A percentile compares a stretch with the other conserved stretches of the same genome.
phyloP scores from a whole-genome alignment of 2,797 vertebrate species.

The Notamacropus eugenii region DNA sequence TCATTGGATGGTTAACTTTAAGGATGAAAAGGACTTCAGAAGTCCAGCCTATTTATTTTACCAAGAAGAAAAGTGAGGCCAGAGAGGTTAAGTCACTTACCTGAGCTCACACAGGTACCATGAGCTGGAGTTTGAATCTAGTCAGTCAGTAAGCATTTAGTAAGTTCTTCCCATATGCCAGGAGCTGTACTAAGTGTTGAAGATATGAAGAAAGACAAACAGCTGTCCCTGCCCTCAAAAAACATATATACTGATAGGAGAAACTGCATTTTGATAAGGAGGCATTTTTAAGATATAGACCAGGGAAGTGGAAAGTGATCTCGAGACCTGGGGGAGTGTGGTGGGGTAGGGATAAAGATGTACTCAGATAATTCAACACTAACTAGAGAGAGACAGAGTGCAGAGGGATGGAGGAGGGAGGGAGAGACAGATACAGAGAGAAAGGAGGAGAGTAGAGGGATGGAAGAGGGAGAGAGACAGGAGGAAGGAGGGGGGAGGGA shows the following conservation, averaged over 20 bases:
- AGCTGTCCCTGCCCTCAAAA: not conserved
- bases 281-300: not conserved
- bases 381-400: too few relatives aligned
- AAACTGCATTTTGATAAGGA: not conserved
- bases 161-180: not conserved
- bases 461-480: too few relatives aligned
- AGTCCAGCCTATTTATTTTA: not conserved
- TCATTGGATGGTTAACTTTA: not conserved
- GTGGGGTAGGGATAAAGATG: not conserved
- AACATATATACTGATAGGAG: not conserved
- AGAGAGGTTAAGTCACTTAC: not conserved
- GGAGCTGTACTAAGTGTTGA: not conserved
- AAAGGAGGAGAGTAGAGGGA: too few relatives aligned
- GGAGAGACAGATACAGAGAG: too few relatives aligned
- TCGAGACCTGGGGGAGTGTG: not conserved
- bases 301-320: not conserved
- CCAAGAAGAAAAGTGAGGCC: not conserved
- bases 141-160: not conserved
- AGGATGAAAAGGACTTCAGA: not conserved
- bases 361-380: not conserved
- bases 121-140: not conserved
- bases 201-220: not conserved
- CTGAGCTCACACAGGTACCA: not conserved
- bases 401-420: too few relatives aligned
- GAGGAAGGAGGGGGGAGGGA: too few relatives aligned